Evolutionary conservation across 2,888 invertebrate species (phyloP), one percentile per base, ranked within the genome.

Genomic region (Tachina grossa): DNA sequence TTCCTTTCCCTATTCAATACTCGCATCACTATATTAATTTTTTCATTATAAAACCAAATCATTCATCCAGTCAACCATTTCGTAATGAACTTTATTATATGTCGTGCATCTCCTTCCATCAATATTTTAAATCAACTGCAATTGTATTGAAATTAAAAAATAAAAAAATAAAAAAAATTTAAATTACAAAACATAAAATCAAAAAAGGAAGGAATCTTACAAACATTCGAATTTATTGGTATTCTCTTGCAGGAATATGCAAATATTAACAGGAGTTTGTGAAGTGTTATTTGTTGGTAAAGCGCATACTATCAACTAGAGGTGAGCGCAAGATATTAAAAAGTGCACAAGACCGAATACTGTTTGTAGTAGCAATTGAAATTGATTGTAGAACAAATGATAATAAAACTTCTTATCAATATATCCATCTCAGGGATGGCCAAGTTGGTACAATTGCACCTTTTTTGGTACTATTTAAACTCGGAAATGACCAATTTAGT

Each of bases 71-170:
- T 77, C 78, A 83, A 82, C 47, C 71, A 55, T 74, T 43, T 57
- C 47, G 63, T 83, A 79, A 85, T 85, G 82, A 83, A 85, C 82
- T 85, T 66, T 78, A 65, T 75, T 77, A 77, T 79, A 74, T 45
- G 51, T 75, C 53, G 22, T 80, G 63, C 65, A 55, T 63, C 39
- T 69, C 9, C 47, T 19, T 6, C 43, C 14, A 57, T 47, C 49
- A 22, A 49, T 79, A 68, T 74, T 63, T 78, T 74, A 63, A 78
- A 74, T 55, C 74, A 63, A 76, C 55, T 76, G 13, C 55, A 47
- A 57, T 39, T 69, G 63, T 59, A 59, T 63, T 53, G 51, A 22
- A 72, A 72, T 68, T 61, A 59, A 83, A 66, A 31, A 55, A 43
- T 41, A 83, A 66, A 31, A 55, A 43, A 31, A 51, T 47, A 63